Evolutionary conservation across 35 echinoderm and acorn worm genomes (phyloP).

Genomic region (Ophiothrix spiculata): DNA sequence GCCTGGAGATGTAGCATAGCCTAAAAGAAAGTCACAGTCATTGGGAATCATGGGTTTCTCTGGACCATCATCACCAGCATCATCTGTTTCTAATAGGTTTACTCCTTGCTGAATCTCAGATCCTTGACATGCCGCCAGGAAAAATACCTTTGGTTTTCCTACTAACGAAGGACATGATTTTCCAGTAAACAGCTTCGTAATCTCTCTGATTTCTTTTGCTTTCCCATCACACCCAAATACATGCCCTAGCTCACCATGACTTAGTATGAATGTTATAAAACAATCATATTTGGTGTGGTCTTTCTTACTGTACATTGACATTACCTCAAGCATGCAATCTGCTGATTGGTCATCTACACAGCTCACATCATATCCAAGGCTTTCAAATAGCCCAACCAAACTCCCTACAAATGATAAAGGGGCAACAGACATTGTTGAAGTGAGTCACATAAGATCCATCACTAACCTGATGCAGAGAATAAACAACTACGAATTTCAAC

Average conservation of each 20-base stretch:
- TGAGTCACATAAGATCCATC: too few species aligned
- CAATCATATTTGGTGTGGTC: constrained; percentile 24
- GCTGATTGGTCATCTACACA: neutral
- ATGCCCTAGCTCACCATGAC: neutral
- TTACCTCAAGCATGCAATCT: neutral
- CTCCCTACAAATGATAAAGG: too few species aligned
- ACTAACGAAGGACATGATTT: neutral
- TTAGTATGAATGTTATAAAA: constrained; percentile 35
- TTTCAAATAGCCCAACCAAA: neutral
- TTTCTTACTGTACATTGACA: neutral
- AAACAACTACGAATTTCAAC: too few species aligned
- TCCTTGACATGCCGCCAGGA: neutral
- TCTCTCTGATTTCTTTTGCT: neutral
- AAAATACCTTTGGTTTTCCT: neutral
- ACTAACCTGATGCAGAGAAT: too few species aligned
- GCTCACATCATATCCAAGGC: neutral
- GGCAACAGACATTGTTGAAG: too few species aligned
- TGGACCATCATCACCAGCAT: neutral
- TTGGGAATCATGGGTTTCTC: constrained; percentile 20
- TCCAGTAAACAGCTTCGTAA: neutral
- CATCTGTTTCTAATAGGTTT: too few species aligned
- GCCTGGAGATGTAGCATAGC: constrained; percentile 53
- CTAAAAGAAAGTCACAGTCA: constrained; percentile 52
- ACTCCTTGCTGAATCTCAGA: neutral
- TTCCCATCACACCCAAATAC: neutral